phyloP scores from a whole-genome alignment of 2,888 invertebrate genomes.

The Abscondita cerata region DNA sequence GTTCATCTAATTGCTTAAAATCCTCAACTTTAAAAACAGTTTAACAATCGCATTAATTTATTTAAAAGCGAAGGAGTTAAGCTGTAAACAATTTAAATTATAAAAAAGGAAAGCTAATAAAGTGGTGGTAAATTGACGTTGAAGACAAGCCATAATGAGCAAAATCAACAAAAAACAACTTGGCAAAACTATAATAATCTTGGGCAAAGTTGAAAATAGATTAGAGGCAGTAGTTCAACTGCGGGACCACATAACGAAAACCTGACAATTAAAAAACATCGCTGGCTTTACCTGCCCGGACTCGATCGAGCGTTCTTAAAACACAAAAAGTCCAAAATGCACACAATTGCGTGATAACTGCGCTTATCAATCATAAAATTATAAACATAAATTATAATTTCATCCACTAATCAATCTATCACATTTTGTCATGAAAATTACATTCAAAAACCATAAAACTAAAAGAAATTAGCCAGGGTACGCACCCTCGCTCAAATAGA shows the following conservation, averaged over 20 bases:
- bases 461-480: conserved; percentile 37
- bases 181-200: conserved; percentile 32
- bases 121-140: conserved; percentile 30
- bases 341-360: conserved; percentile 51
- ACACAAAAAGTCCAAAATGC: conserved; percentile 28
- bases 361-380: conserved; percentile 51
- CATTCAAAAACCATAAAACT: conserved; percentile 48
- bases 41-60: conserved; percentile 8
- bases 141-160: conserved; percentile 30
- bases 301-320: conserved; percentile 16
- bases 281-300: conserved; percentile 27
- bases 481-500: conserved; percentile 20
- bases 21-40: not conserved
- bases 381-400: conserved; percentile 50
- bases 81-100: conserved; percentile 10
- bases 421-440: conserved; percentile 56
- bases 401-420: conserved; percentile 55
- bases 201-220: conserved; percentile 37
- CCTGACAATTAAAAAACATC: conserved; percentile 33
- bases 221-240: conserved; percentile 39
- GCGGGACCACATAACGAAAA: conserved; percentile 33
- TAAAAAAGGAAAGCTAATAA: conserved; percentile 8
- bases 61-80: conserved; percentile 9
- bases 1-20: no score
- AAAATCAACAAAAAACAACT: conserved; percentile 28